phyloP scores from a whole-genome alignment of 2,888 invertebrate species.

The Melanotus villosus region DNA sequence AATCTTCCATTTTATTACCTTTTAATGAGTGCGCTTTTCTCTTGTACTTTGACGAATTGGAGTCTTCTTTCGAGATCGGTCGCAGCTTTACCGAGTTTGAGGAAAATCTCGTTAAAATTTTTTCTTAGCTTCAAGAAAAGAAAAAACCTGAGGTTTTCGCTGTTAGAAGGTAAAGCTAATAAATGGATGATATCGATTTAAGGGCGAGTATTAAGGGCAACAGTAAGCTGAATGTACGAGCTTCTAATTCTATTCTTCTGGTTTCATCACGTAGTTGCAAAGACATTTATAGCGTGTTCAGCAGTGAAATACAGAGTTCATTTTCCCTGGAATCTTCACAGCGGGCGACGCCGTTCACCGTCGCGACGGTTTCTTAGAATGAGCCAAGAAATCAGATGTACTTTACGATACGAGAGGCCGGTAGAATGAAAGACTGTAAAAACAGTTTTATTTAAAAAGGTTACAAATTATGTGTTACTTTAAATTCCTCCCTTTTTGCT shows the following conservation, averaged over 20 bases:
- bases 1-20: constrained; percentile 50
- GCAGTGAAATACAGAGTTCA: constrained; percentile 54
- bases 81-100: background rate
- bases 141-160: background rate
- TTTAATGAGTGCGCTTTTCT: constrained; percentile 46
- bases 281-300: constrained; percentile 54
- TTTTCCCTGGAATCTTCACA: constrained; percentile 48
- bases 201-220: background rate
- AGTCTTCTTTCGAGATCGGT: constrained; percentile 4
- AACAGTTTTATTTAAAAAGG: background rate
- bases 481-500: no score
- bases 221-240: background rate
- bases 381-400: constrained; percentile 12
- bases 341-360: constrained; percentile 44
- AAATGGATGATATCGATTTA: background rate
- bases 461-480: background rate
- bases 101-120: background rate
- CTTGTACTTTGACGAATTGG: constrained; percentile 22
- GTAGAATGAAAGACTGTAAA: background rate
- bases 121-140: no score
- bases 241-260: constrained; percentile 51
- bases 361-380: constrained; percentile 37
- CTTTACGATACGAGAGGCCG: constrained; percentile 10
- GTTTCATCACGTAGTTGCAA: constrained; percentile 49
- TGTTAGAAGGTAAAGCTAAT: background rate